Percentiles rank a stretch among this genome's conserved stretches.
Evolutionary conservation across 2,797 vertebrate species (phyloP).

Genomic region (Erpetoichthys calabaricus): DNA sequence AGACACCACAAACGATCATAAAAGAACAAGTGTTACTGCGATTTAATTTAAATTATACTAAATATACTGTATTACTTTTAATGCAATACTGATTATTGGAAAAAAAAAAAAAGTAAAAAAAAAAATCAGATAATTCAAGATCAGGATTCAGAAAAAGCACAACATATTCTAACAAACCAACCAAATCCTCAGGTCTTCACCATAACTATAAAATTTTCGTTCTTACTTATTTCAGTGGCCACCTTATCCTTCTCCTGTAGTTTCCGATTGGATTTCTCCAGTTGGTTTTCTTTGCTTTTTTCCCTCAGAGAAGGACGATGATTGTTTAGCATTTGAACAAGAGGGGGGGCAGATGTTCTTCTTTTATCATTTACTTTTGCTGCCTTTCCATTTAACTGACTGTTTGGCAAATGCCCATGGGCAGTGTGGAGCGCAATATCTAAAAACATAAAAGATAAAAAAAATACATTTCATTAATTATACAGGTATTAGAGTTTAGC

Average conservation of each 20-base stretch:
- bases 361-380: conserved; percentile 31
- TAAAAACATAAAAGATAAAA: conserved; percentile 19
- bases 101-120: too few relatives aligned
- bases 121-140: too few relatives aligned
- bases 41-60: too few relatives aligned
- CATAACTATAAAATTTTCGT: background rate
- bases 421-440: conserved; percentile 30
- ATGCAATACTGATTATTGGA: too few relatives aligned
- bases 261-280: conserved; percentile 31
- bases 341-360: conserved; percentile 50
- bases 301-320: conserved; percentile 44
- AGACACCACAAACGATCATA: too few relatives aligned
- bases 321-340: conserved; percentile 40
- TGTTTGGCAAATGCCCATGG: conserved; percentile 26
- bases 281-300: conserved; percentile 41
- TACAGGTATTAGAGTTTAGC: too few relatives aligned
- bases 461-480: background rate
- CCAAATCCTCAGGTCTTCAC: background rate
- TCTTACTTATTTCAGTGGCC: conserved; percentile 41
- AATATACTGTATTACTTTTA: too few relatives aligned
- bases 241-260: conserved; percentile 32
- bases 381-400: conserved; percentile 42
- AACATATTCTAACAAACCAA: background rate
- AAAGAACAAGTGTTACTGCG: too few relatives aligned
- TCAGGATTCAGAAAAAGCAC: too few relatives aligned